Evolutionary conservation across 2,888 invertebrate genomes (phyloP).

Genomic region (Eulithis prunata): DNA sequence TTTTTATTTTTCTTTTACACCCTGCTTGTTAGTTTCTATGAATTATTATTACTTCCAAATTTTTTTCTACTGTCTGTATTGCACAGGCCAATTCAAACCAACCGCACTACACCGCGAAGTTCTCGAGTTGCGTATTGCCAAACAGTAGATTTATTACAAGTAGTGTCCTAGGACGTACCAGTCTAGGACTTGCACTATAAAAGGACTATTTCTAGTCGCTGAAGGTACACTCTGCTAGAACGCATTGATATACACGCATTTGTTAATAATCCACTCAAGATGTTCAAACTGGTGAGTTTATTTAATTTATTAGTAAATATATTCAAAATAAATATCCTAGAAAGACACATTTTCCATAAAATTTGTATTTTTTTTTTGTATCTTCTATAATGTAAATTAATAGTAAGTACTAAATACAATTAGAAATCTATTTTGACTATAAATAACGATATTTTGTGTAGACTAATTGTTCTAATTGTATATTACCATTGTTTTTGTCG

Average conservation of each 20-base stretch:
- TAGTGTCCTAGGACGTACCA: constrained; percentile 62
- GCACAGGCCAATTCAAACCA: constrained; percentile 20
- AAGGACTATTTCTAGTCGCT: constrained; percentile 65
- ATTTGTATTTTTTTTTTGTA: no score
- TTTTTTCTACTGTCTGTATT: background rate
- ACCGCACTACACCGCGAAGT: constrained; percentile 38
- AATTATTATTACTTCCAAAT: background rate
- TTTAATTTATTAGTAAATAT: constrained; percentile 6
- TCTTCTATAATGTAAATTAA: no score
- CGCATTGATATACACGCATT: constrained; percentile 49
- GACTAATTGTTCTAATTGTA: no score
- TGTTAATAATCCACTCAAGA: constrained; percentile 46
- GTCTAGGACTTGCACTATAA: constrained; percentile 60
- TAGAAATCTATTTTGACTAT: no score
- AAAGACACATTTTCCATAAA: background rate
- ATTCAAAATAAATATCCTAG: background rate
- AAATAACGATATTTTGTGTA: no score
- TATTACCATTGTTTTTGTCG: no score
- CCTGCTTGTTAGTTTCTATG: no score
- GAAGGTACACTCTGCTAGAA: constrained; percentile 57
- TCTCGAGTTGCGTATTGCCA: constrained; percentile 67
- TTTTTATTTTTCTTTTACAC: no score
- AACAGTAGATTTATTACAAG: constrained; percentile 71
- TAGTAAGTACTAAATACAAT: no score
- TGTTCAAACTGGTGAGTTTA: constrained; percentile 69